Evolutionary conservation across 1,140 invertebrate species (phyloP).

Genomic region (Teleogryllus occipitalis): DNA sequence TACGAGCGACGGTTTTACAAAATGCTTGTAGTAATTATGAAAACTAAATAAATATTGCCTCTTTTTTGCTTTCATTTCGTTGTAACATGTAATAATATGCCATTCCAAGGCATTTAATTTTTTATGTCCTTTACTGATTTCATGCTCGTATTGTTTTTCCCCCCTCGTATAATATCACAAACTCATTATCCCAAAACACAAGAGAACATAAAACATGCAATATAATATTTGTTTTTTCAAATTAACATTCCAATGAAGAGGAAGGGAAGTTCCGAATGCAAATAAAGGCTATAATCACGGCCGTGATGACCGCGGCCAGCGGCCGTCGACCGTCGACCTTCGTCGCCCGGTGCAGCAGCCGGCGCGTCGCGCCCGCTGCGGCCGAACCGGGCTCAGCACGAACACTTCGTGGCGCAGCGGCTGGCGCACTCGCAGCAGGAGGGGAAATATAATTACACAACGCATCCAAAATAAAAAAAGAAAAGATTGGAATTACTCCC

Average conservation of each 20-base stretch:
- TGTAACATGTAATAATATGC: slow-evolving; percentile 5
- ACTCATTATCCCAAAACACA: slow-evolving; percentile 4
- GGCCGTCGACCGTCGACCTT: slow-evolving; percentile 1
- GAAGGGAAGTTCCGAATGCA: background rate
- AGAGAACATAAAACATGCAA: slow-evolving; percentile 1
- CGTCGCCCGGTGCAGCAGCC: background rate
- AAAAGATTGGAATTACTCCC: too few species aligned
- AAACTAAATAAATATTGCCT: slow-evolving; percentile 2
- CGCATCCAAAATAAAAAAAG: too few species aligned
- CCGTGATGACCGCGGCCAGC: too few species aligned
- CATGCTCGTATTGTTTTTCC: background rate
- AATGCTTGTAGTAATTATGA: background rate
- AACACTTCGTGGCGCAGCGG: too few species aligned
- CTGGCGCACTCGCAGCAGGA: too few species aligned
- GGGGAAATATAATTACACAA: too few species aligned
- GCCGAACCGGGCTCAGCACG: too few species aligned
- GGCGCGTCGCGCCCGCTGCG: too few species aligned
- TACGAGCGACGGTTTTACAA: background rate
- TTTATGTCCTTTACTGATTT: background rate
- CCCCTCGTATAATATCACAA: slow-evolving; percentile 1
- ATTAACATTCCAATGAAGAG: slow-evolving; percentile 1
- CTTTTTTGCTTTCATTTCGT: background rate
- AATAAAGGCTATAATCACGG: background rate
- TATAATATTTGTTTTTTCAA: background rate
- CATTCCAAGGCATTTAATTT: slow-evolving; percentile 1